Base-by-base conservation (phyloP, 30 jellyfish, hydroid and myxozoan genomes). In the Turritopsis rubra region DNA sequence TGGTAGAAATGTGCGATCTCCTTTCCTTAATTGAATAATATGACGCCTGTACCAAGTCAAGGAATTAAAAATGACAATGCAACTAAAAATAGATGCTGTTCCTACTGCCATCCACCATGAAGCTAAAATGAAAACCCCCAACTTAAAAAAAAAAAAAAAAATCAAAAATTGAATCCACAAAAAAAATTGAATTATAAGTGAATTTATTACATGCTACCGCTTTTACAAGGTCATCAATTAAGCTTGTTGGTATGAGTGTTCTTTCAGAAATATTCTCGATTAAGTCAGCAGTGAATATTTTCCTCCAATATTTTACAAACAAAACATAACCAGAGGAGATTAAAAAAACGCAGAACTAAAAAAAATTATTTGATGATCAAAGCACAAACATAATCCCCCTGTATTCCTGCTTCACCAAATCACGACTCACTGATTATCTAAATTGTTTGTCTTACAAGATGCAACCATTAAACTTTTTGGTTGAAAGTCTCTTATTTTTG, bases 1-100 rank as follows among this genome's bases (percentile, higher is more conserved):
- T 0, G 97, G 97, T n/a, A 91, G 79, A 89, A 94, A 91, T 0
- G 93, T 24, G 52, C 93, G 68, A 75, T 90, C 96, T 8, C 97
- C 97, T 30, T 82, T 84, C n/a, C 97, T 52, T 71, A 91, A 76
- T 78, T 83, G 41, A 77, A 91, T 65, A 73, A 91, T 87, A 83
- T 91, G 97, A 68, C 30, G 30, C 21, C 77, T 68, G 30, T 68
- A 68, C 77, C 77, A 68, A n/a, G 21, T 19, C 77, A 68, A n/a
- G 8, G 77, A 68, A 68, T 68, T 68, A n/a, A 27, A n/a, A 68
- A 23, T 68, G 0, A 68, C 77, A 68, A 68, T 68, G 31, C 9
- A 16, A 68, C 77, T 68, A 68, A 68, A 68, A 19, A 68, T 68
- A 0, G 30, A 9, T 0, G 77, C 77, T 7, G 77, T 68, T 9